Evolutionary conservation across 1,140 invertebrate species (phyloP), one percentile per base, ranked within the genome.

Genomic region (Panulirus ornatus): DNA sequence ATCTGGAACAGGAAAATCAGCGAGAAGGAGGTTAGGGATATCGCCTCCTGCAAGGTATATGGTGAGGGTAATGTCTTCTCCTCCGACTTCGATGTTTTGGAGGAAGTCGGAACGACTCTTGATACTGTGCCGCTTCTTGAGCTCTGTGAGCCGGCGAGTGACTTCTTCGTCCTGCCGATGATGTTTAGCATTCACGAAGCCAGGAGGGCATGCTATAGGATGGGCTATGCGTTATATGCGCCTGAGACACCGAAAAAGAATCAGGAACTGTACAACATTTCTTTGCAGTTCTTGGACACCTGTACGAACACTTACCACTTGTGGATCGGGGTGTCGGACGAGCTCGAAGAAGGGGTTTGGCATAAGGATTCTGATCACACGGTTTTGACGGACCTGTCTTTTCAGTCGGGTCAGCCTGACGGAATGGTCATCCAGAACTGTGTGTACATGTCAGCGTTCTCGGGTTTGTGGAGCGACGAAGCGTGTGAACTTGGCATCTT

Each of bases 401-500:
- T 79, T 36, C n/a, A 51, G 8, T 36, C 54, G 2, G 85, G 76
- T 22, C 85, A 88, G 40, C 85, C 85, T 16, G 76, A 88, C 51
- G 85, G 85, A 30, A 22, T 9, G 54, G 81, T 5, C 22, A 81
- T 78, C 30, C 75, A 88, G 54, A 88, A 88, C 75, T 88, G 85
- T 44, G 85, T 66, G 5, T 88, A 79, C 38, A 88, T 88, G 85
- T 88, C 85, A 42, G 58, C 63, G 14, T 51, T 88, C 34, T 6
- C 51, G 27, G 75, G 85, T 9, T 30, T 47, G n/a, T 88, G 85
- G 85, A 88, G 85, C 75, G 85, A 88, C 76, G 76, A 78, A 34
- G 34, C 38, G 5, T 88, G 85, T 44, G 75, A 34, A 30, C 75
- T 78, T n/a, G 76, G 51, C 36, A 66, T 78, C 36, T 40, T 63